Evolutionary conservation across 2,113 vertebrate species (phyloP).

Genomic region (Sorex fumeus): DNA sequence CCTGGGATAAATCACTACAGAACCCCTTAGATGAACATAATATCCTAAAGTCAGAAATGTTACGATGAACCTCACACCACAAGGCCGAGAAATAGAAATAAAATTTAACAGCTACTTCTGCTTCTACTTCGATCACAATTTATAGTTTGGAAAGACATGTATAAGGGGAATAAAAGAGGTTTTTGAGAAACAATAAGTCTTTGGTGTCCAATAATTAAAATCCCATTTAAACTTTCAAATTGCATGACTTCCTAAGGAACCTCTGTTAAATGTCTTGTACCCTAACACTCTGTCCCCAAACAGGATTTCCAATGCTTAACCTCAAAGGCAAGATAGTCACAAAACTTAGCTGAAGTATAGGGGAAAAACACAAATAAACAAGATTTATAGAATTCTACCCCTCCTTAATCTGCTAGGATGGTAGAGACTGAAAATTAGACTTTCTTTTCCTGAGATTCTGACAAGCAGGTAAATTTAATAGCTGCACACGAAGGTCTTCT

Average conservation of each 20-base stretch:
- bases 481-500: neutral
- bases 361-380: neutral
- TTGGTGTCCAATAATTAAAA: constrained; percentile 51
- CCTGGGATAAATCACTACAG: neutral
- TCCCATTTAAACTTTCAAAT: constrained; percentile 42
- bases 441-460: neutral
- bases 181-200: constrained; percentile 41
- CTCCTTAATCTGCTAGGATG: neutral
- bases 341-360: neutral
- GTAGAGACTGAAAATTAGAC: neutral
- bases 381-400: neutral
- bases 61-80: neutral
- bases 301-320: neutral
- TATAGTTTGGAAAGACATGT: constrained; percentile 12
- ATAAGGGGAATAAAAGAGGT: constrained; percentile 41
- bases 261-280: neutral
- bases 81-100: neutral
- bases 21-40: neutral
- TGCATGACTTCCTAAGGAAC: neutral
- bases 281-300: constrained; percentile 38
- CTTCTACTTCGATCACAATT: neutral
- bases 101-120: neutral
- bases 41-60: too few species aligned
- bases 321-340: neutral
- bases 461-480: constrained; percentile 19